A percentile compares a stretch with the other conserved stretches of the same genome.
Evolutionary conservation across 2,888 invertebrate genomes (phyloP).

Genomic region (Agapostemon virescens): DNA sequence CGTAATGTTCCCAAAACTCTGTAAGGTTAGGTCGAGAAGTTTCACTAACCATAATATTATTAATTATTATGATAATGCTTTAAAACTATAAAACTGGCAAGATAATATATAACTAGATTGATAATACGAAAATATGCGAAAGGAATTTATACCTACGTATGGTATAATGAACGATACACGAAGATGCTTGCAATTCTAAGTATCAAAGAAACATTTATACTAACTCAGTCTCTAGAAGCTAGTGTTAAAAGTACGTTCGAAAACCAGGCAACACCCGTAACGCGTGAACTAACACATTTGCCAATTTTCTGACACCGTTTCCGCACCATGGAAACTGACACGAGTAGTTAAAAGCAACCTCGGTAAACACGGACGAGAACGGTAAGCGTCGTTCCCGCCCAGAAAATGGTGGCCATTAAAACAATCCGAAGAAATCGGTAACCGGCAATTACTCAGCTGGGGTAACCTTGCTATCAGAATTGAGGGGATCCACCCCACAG

Average conservation of each 20-base stretch:
- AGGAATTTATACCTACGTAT: background rate
- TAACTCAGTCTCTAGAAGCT: background rate
- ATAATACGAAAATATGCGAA: background rate
- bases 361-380: background rate
- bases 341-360: background rate
- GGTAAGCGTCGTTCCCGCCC: slow-evolving; percentile 8
- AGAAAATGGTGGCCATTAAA: background rate
- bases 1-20: too few species aligned
- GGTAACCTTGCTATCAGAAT: slow-evolving; percentile 11
- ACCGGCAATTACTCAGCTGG: slow-evolving; percentile 28
- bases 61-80: too few species aligned
- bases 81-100: too few species aligned
- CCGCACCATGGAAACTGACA: background rate
- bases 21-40: too few species aligned
- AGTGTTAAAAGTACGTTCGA: background rate
- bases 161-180: background rate
- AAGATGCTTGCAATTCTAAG: background rate
- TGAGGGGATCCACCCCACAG: slow-evolving; percentile 1
- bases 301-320: background rate
- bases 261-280: background rate
- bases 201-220: background rate
- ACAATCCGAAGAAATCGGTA: slow-evolving; percentile 30
- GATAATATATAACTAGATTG: background rate
- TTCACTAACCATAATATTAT: too few species aligned
- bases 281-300: background rate